These are phyloP conservation scores for Aspidoscelis tigris DNA, from an alignment of 2,113 vertebrate species.

Conservation along the genomic window DNA sequence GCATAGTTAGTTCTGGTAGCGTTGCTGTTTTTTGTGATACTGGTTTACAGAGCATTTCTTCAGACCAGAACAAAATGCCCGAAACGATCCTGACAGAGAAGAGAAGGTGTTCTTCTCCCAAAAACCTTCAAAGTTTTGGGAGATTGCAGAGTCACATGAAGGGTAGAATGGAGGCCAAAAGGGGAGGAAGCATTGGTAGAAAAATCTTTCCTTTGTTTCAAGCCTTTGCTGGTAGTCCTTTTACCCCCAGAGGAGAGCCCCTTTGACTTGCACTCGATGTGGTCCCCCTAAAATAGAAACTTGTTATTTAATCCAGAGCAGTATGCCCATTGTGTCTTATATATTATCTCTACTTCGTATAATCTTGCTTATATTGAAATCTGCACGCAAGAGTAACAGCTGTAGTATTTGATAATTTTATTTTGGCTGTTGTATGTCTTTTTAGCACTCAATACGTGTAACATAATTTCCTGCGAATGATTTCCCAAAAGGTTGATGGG, in stretches of 20 bases:
- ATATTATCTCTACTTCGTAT: neutral
- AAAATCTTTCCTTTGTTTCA: neutral
- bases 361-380: conserved; percentile 10
- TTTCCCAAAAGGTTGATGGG: conserved; percentile 90
- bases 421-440: conserved; percentile 22
- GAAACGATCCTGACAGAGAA: too few relatives aligned
- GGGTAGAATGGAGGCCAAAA: too few relatives aligned
- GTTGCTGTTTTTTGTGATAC: too few relatives aligned
- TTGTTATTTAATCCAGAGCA: neutral
- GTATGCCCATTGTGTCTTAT: neutral
- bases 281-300: neutral
- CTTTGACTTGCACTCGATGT: neutral
- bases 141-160: too few relatives aligned
- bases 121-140: neutral
- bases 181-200: too few relatives aligned
- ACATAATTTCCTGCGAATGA: conserved; percentile 33
- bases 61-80: too few relatives aligned
- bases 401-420: conserved; percentile 34
- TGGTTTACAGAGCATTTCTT: too few relatives aligned
- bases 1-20: too few relatives aligned
- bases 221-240: neutral
- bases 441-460: conserved; percentile 39
- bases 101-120: neutral
- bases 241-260: neutral
- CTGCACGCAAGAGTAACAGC: neutral